phyloP scores from a whole-genome alignment of 2,113 vertebrate genomes.

The Labrus mixtus region DNA sequence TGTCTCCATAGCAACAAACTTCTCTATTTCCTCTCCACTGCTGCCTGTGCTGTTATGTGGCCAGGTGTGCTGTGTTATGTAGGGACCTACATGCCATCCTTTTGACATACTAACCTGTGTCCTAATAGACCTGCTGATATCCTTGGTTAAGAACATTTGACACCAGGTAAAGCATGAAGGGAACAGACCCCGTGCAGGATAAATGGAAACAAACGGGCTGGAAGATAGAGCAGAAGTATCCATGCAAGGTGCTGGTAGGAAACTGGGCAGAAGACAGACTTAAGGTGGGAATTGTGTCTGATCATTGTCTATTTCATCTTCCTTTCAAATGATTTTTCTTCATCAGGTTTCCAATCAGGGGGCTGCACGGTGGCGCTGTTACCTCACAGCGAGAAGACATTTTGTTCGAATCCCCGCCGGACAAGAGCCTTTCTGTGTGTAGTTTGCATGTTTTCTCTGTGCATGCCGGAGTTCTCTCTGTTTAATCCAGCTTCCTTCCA shows the following conservation, averaged over 20 bases:
- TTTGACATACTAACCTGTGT: constrained; percentile 32
- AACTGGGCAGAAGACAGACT: constrained; percentile 87
- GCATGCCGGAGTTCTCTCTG: too few relatives aligned
- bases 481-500: too few relatives aligned
- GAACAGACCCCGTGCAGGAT: constrained; percentile 16
- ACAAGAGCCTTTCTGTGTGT: too few relatives aligned
- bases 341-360: neutral
- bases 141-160: constrained; percentile 9
- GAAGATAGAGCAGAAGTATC: constrained; percentile 81
- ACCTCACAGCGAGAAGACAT: too few relatives aligned
- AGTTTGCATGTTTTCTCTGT: too few relatives aligned
- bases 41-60: constrained; percentile 37
- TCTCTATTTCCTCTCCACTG: constrained; percentile 31
- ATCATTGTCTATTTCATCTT: neutral
- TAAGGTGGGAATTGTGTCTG: constrained; percentile 74
- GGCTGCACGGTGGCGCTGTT: too few relatives aligned
- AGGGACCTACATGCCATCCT: constrained; percentile 36
- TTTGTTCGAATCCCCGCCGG: too few relatives aligned
- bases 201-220: constrained; percentile 80
- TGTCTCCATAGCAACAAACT: constrained; percentile 83
- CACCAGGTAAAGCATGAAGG: constrained; percentile 31
- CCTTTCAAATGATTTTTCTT: neutral
- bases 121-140: constrained; percentile 17
- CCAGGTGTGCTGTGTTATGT: too few relatives aligned
- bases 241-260: constrained; percentile 81